phyloP scores from a whole-genome alignment of 2,113 vertebrate species.

The Dasypus novemcinctus region DNA sequence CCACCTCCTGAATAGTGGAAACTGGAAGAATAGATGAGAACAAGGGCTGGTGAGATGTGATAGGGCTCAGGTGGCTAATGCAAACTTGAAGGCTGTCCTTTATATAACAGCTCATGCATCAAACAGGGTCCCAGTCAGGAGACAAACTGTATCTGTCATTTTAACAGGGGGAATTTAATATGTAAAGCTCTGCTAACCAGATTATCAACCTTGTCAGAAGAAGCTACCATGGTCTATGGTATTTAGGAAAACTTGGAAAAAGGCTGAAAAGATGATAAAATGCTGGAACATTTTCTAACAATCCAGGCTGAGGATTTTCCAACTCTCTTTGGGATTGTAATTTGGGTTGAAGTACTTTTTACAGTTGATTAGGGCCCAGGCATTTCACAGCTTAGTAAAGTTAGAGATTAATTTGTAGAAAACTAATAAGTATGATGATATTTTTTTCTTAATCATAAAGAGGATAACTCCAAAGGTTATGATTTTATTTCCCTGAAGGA shows the following conservation, averaged over 20 bases:
- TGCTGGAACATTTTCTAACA: neutral
- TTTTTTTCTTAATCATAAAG: constrained; percentile 2
- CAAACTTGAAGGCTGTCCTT: neutral
- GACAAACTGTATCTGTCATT: neutral
- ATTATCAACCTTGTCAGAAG: neutral
- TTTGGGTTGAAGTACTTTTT: neutral
- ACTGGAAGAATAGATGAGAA: neutral
- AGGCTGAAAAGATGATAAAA: neutral
- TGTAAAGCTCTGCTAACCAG: neutral
- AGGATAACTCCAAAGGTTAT: constrained; percentile 39
- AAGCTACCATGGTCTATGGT: neutral
- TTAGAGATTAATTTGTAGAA: neutral
- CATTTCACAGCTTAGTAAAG: neutral
- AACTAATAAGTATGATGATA: neutral
- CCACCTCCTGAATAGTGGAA: neutral
- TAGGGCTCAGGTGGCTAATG: neutral
- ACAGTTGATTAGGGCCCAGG: neutral
- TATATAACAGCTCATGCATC: neutral
- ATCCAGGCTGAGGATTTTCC: neutral
- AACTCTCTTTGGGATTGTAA: neutral
- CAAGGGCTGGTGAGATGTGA: neutral
- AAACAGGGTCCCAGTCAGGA: neutral
- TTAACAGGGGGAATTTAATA: neutral
- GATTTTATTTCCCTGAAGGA: constrained; percentile 57
- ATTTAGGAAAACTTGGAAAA: constrained; percentile 44